Evolutionary conservation across 2,888 invertebrate species (phyloP).

Genomic region (Sicus ferrugineus): DNA sequence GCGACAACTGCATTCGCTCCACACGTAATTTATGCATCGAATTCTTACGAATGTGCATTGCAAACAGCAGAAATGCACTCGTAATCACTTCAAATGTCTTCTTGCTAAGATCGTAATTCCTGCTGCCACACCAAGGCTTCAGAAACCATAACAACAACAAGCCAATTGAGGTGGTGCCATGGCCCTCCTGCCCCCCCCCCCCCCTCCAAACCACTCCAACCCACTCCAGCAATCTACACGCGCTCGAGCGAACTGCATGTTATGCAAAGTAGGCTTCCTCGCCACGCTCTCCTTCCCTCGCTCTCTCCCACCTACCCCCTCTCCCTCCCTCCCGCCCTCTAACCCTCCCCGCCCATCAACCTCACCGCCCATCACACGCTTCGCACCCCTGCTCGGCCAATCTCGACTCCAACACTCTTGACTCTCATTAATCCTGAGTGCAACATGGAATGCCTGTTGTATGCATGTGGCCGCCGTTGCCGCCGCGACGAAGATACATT

Average conservation of each 20-base stretch:
- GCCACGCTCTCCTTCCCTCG: constrained; percentile 1
- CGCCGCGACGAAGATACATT: constrained; percentile 50
- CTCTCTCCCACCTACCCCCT: not conserved
- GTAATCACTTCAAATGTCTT: constrained; percentile 29
- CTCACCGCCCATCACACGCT: not conserved
- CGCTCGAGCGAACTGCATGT: constrained; percentile 18
- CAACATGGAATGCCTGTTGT: constrained; percentile 13
- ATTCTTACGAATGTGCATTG: constrained; percentile 30
- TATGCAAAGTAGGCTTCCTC: constrained; percentile 30
- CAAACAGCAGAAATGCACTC: constrained; percentile 20
- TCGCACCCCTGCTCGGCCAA: not conserved
- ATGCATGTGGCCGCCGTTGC: constrained; percentile 7
- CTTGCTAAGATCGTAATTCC: constrained; percentile 21
- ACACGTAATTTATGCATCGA: constrained; percentile 27
- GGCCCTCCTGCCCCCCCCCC: not conserved
- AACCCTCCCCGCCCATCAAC: no score
- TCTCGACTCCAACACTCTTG: constrained; percentile 8
- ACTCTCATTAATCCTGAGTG: not conserved
- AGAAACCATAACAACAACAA: no score
- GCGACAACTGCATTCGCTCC: not conserved
- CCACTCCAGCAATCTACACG: not conserved
- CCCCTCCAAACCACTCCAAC: not conserved
- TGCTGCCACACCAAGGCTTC: no score
- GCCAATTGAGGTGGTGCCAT: no score
- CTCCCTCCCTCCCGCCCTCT: not conserved